Evolutionary conservation across 2,888 invertebrate genomes (phyloP).

Genomic region (Adelphocoris suturalis): DNA sequence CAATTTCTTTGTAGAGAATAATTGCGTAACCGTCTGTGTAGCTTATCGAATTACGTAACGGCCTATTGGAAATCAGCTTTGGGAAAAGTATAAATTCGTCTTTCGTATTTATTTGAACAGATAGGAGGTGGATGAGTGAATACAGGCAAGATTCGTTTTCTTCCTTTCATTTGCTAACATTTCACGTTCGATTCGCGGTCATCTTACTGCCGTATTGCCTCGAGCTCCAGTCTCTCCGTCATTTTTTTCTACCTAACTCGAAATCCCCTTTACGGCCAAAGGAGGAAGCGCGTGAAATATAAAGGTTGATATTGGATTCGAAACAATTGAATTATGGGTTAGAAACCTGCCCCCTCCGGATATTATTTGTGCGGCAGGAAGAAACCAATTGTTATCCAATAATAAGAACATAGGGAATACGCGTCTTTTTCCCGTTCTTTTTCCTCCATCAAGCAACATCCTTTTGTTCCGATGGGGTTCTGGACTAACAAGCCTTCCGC

Average conservation of each 20-base stretch:
- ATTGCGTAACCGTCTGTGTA: no score
- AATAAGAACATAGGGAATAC: conserved; percentile 19
- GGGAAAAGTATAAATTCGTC: no score
- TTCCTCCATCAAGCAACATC: not conserved
- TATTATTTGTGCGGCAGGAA: conserved; percentile 53
- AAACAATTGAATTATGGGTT: conserved; percentile 67
- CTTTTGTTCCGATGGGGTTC: not conserved
- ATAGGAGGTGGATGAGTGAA: no score
- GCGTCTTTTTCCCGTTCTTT: not conserved
- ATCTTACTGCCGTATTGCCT: conserved; percentile 26
- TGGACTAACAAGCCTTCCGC: not conserved
- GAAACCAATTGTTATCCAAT: conserved; percentile 55
- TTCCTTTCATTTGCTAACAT: conserved; percentile 61
- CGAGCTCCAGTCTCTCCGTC: conserved; percentile 10
- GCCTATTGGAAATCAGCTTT: no score
- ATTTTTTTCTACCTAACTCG: not conserved
- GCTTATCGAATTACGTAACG: no score
- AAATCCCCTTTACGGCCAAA: conserved; percentile 65
- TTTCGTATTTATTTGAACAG: not conserved
- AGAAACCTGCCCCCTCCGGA: conserved; percentile 49
- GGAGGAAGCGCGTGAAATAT: conserved; percentile 66
- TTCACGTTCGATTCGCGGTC: conserved; percentile 69
- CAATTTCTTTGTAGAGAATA: no score
- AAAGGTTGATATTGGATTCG: conserved; percentile 70
- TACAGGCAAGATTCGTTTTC: not conserved